Base-by-base conservation (phyloP, 1,140 invertebrate species). In the Calycopis cecrops region DNA sequence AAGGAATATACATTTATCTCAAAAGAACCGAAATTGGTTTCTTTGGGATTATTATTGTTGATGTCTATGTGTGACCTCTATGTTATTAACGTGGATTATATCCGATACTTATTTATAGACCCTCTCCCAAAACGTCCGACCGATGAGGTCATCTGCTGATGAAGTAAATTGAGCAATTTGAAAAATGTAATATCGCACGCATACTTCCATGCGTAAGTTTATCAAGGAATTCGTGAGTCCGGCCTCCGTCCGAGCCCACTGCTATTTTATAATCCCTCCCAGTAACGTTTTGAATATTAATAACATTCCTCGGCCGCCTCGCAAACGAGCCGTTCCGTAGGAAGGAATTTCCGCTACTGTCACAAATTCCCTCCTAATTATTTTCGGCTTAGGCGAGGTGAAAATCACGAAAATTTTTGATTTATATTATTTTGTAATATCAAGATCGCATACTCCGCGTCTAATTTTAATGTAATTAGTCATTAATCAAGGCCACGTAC, bases 231-330 rank as follows among this genome's bases (percentile, higher is more conserved):
- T 82, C 76, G 73, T 53, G 64, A 65, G 67, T 67, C 65, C 52
- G 62, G 59, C 55, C 67, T 58, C 80, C 79, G 68, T 67, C 73
- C 80, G 65, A 86, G 83, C 85, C 85, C 83, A 85, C 80, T 84
- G 72, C 83, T 86, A 86, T 86, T 85, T 83, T 85, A 82, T 86
- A 86, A 86, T 85, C 76, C 81, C 79, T 79, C 79, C 78, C 76
- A 76, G 71, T 85, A 82, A 83, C 73, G 75, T 83, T 85, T 79
- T 79, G 79, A 87, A 87, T 85, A 87, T 87, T 87, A 85, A 87
- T 85, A 62, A 79, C 79, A 85, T 85, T 84, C 84, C 81, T 69
- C 57, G 69, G 76, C 71, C 72, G 80, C 80, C 75, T 65, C 71
- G 57, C 66, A 59, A 65, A 67, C 67, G 69, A 73, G 71, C 70